Conservation (phyloP, 2,113 vertebrate species). For the Ictidomys tridecemlineatus region DNA sequence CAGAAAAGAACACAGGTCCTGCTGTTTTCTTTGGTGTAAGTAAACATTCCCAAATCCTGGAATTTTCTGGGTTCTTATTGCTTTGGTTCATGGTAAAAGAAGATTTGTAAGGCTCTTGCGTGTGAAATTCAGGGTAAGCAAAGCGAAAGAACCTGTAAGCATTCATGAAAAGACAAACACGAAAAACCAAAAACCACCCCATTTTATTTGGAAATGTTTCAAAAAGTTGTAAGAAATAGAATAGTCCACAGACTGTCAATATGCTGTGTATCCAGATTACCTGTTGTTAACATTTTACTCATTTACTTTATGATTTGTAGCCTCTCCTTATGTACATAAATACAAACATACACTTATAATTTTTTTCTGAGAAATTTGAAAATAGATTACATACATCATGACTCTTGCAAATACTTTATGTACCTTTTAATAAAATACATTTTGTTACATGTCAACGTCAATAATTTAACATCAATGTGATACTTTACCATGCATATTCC, state of each 20-base stretch:
- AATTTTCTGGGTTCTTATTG: conserved; percentile 7
- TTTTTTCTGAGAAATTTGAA: conserved; percentile 16
- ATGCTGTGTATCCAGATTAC: not conserved
- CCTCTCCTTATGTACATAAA: not conserved
- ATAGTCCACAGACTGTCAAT: not conserved
- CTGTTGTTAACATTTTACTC: not conserved
- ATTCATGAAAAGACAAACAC: not conserved
- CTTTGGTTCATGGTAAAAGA: conserved; percentile 33
- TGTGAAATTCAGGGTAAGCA: conserved; percentile 11
- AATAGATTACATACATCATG: not conserved
- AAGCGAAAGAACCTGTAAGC: not conserved
- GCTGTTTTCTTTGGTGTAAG: conserved; percentile 20
- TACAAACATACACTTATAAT: not conserved
- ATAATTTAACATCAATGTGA: not conserved
- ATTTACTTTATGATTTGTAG: not conserved
- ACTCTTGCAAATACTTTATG: not conserved
- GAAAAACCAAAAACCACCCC: accelerated
- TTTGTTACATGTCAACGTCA: not conserved
- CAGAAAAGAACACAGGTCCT: not conserved
- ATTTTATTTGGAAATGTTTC: conserved; percentile 42
- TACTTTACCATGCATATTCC: not conserved
- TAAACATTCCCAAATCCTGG: not conserved
- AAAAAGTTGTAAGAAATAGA: not conserved
- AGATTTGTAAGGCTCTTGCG: not conserved
- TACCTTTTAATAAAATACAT: conserved; percentile 11